Conservation (phyloP, 1,140 invertebrate species). For the Scylla paramamosain region DNA sequence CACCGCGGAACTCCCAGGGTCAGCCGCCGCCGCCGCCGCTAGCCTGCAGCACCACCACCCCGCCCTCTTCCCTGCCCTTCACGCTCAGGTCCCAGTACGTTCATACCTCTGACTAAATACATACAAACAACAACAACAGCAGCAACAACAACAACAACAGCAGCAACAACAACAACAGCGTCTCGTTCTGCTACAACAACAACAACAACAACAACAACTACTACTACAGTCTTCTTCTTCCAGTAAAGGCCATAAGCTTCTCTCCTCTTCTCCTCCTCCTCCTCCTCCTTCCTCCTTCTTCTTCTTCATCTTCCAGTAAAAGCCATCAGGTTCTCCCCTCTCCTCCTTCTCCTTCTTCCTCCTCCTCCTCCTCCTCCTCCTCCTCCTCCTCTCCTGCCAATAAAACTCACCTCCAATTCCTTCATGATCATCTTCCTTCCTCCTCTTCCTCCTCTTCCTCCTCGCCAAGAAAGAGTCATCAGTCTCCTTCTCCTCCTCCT, state of each 20-base stretch:
- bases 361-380: no score
- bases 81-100: slow-evolving; percentile 97
- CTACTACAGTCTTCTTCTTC: not conserved
- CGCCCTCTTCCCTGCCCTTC: slow-evolving; percentile 92
- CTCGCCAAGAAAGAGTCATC: no score
- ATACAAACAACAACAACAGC: slow-evolving; percentile 61
- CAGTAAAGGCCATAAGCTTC: not conserved
- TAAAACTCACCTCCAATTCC: no score
- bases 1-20: slow-evolving; percentile 80
- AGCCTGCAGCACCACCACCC: slow-evolving; percentile 90
- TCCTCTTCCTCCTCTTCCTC: not conserved
- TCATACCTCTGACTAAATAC: slow-evolving; percentile 97
- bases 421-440: not conserved
- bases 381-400: no score
- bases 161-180: no score
- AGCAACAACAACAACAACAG: not conserved
- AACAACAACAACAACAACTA: not conserved
- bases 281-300: not conserved
- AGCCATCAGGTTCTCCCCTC: not conserved
- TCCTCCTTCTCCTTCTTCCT: not conserved
- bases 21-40: slow-evolving; percentile 86
- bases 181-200: not conserved
- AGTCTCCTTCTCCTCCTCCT: no score
- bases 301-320: not conserved
- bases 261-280: not conserved